Base-by-base conservation (phyloP, 1,140 invertebrate genomes). In the Eupeodes corollae region DNA sequence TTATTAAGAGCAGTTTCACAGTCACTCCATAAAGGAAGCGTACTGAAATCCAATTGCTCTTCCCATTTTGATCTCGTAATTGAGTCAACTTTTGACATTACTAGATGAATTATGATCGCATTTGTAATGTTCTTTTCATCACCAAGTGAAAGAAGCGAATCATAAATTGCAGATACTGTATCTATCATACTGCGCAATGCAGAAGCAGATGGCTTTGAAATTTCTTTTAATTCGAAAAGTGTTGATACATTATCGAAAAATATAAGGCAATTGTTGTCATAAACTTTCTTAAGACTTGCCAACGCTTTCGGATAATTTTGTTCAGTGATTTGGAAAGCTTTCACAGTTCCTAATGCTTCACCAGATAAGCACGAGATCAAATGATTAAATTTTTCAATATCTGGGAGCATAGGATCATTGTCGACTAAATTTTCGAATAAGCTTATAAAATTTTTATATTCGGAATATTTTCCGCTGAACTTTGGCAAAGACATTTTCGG, bases 71-170 rank as follows among this genome's bases (percentile, higher is more conserved):
- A 49, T n/a, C 39, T 44, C 15, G 47, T 49, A 21, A 38, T 21
- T 19, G 41, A 15, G 39, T 44, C 47, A 10, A 49, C 47, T 26
- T 49, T 49, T 19, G 47, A 49, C 42, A 49, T 49, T n/a, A n/a
- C 12, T 19, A 41, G 6, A 18, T n/a, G n/a, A n/a, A n/a, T n/a
- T n/a, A 40, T 10, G 14, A 40, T 12, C 8, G 9, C 38, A 15
- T 12, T 40, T 8, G 38, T 8, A 40, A 40, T 40, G 8, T 10
- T 15, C 16, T 40, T 40, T 9, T 48, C 40, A 38, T 44, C 34
- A n/a, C 47, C 47, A 30, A 43, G 14, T 37, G 47, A 48, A 15
- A 43, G 39, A 21, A 48, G 32, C 9, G 47, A 48, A 48, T 48
- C 41, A 30, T 43, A 43, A 16, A 48, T 43, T 5, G 47, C 41